Base-by-base conservation (phyloP, 2,113 vertebrate genomes). In the Pycnonotus jocosus region DNA sequence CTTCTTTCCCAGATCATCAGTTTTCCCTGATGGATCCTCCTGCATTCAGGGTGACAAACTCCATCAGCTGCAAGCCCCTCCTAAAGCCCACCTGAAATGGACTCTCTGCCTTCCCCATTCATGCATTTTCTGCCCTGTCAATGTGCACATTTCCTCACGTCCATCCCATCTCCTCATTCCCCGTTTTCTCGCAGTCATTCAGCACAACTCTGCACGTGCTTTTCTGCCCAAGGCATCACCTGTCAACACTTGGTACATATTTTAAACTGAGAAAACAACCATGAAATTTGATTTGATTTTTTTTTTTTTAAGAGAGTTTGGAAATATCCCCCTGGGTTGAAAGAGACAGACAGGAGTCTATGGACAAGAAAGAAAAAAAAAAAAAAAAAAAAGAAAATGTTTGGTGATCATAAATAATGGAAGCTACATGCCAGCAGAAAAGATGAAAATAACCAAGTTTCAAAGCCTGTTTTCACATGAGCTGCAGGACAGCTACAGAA, bases 201-300 rank as follows among this genome's bases (percentile, higher is more conserved):
- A 81, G 61, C 4, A 73, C 31, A 70, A 64, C 57, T 94, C 90
- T 85, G 90, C 58, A 86, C 57, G 27, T 38, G 72, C 78, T 82
- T 91, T 97, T 91, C 78, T 95, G 95, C 96, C 95, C 69, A 79
- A 95, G 95, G 96, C 95, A 96, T 45, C 64, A 58, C 27, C 94
- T 95, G 95, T 96, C 96, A 96, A 74, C 90, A 84, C 95, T 88
- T 17, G 28, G 79, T 86, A 88, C 54, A 27, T 77, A 90, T 54
- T 92, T 93, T 85, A 94, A 92, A 92, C 60, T 47, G 51, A 95
- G 81, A 94, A 88, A 95, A 88, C 81, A 92, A 92, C 66, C 66
- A 91, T 85, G 92, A 93, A 93, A 92, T 90, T 69, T 58, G 38
- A 89, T 91, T 91, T 87, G n/a, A 80, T 72, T 76, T 78, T 85